Conservation (phyloP, 2,113 vertebrate genomes). For the Danionella cerebrum region DNA sequence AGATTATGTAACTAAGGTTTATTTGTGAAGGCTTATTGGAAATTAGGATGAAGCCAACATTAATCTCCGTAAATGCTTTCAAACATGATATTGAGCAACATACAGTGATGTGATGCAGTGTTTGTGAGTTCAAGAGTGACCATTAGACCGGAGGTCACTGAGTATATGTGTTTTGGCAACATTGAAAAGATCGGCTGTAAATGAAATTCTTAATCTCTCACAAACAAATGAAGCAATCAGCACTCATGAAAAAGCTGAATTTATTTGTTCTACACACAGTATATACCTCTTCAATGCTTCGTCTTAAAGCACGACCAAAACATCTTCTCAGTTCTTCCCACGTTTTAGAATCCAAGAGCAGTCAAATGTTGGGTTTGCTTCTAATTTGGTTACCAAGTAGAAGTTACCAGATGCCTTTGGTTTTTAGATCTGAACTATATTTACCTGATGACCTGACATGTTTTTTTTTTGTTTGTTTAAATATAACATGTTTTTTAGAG, state of each 20-base stretch:
- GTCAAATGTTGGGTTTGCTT: slow-evolving; percentile 8
- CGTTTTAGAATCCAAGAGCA: neutral
- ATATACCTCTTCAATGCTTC: neutral
- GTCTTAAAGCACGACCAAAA: neutral
- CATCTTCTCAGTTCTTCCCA: slow-evolving; percentile 4
- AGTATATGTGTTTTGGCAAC: neutral
- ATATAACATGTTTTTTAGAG: slow-evolving; percentile 32
- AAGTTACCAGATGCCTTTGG: slow-evolving; percentile 6
- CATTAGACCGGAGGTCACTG: neutral
- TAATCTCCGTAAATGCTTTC: too few species aligned
- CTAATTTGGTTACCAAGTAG: slow-evolving; percentile 13
- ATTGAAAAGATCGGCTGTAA: slow-evolving; percentile 1
- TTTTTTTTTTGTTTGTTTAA: too few species aligned
- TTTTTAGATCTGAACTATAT: slow-evolving; percentile 36
- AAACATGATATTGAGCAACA: too few species aligned
- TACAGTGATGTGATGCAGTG: too few species aligned
- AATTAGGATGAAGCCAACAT: too few species aligned
- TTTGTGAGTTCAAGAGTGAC: too few species aligned
- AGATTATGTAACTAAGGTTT: too few species aligned
- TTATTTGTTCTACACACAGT: slow-evolving; percentile 14
- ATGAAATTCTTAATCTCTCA: neutral
- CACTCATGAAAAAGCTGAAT: neutral
- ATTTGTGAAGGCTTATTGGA: too few species aligned
- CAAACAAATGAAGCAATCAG: slow-evolving; percentile 4
- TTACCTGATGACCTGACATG: slow-evolving; percentile 46